phyloP scores from a whole-genome alignment of 2,113 vertebrate species.

The Pterocles gutturalis region DNA sequence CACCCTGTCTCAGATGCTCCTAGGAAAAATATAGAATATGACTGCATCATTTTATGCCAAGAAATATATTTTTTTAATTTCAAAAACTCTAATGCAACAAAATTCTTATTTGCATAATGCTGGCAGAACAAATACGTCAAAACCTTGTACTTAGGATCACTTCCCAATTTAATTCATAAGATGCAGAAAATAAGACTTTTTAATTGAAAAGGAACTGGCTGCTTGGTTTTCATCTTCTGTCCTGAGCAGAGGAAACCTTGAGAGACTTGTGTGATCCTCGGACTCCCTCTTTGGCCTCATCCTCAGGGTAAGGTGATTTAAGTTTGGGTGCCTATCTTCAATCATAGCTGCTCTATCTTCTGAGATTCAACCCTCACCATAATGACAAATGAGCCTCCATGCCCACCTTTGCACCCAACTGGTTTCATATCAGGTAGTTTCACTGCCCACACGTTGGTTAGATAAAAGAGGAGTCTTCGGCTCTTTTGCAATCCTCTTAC shows the following conservation, averaged over 20 bases:
- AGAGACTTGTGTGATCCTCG: neutral
- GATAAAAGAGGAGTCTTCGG: slow-evolving; percentile 38
- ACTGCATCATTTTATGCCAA: neutral
- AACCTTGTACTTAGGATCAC: neutral
- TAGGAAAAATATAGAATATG: neutral
- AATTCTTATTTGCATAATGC: neutral
- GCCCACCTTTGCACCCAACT: slow-evolving; percentile 51
- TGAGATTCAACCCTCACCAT: slow-evolving; percentile 18
- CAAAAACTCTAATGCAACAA: neutral
- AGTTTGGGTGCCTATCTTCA: neutral
- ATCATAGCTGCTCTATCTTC: neutral
- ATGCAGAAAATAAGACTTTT: neutral
- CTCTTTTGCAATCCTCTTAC: slow-evolving; percentile 61
- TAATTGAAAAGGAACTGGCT: neutral
- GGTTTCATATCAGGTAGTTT: slow-evolving; percentile 61
- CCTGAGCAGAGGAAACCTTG: neutral
- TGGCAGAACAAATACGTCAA: neutral
- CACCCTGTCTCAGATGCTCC: neutral
- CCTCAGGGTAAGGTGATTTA: neutral
- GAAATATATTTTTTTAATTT: neutral
- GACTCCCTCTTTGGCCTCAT: neutral
- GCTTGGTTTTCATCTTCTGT: neutral
- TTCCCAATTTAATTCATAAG: neutral
- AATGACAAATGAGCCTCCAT: slow-evolving; percentile 48
- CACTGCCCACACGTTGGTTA: slow-evolving; percentile 54